phyloP scores from a whole-genome alignment of 2,888 invertebrate species.

The Agrypnus murinus region DNA sequence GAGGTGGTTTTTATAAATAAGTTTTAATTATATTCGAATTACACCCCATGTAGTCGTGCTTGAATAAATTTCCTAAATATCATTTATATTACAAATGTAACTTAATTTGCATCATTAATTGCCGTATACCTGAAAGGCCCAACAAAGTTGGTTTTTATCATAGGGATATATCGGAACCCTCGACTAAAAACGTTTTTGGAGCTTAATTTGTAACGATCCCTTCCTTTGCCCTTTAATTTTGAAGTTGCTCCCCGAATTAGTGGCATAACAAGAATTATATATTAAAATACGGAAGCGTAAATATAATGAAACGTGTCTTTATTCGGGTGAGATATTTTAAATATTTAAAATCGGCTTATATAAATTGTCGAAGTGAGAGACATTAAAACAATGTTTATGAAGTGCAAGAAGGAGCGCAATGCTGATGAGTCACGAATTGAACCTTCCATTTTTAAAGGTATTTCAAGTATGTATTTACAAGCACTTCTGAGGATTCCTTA shows the following conservation, averaged over 20 bases:
- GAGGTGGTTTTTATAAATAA: background rate
- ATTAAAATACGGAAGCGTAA: slow-evolving; percentile 29
- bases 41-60: too few relatives aligned
- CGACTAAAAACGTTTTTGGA: slow-evolving; percentile 35
- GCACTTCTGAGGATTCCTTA: slow-evolving; percentile 32
- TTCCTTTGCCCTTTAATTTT: slow-evolving; percentile 43
- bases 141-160: slow-evolving; percentile 19
- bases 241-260: slow-evolving; percentile 40
- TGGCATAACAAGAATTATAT: slow-evolving; percentile 34
- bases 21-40: too few relatives aligned
- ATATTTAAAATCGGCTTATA: slow-evolving; percentile 37
- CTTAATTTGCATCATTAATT: slow-evolving; percentile 28
- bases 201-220: slow-evolving; percentile 42
- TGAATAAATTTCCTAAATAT: background rate
- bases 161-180: slow-evolving; percentile 34
- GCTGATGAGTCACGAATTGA: slow-evolving; percentile 26
- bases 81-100: slow-evolving; percentile 16
- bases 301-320: slow-evolving; percentile 32
- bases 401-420: slow-evolving; percentile 13
- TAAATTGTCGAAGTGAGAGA: slow-evolving; percentile 20
- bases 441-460: slow-evolving; percentile 26
- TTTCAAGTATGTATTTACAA: slow-evolving; percentile 39
- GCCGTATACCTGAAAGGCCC: slow-evolving; percentile 22
- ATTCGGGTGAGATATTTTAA: slow-evolving; percentile 25
- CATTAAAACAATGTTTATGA: slow-evolving; percentile 32